Conservation (phyloP, 2,797 vertebrate genomes). For the Coilia nasus region DNA sequence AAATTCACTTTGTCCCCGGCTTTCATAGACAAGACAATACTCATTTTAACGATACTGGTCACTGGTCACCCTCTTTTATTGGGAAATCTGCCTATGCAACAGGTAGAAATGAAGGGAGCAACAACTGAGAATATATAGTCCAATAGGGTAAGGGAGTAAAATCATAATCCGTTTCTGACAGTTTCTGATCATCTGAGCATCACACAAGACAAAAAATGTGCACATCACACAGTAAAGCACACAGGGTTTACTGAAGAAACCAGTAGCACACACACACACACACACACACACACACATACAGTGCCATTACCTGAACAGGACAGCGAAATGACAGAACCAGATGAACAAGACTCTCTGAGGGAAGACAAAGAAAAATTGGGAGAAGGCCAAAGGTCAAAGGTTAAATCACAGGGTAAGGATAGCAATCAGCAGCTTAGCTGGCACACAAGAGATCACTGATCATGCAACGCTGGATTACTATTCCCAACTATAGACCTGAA, state of each 20-base stretch:
- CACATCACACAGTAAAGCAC: too few species aligned
- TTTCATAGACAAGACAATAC: too few species aligned
- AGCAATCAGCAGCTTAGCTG: background rate
- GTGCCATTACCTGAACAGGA: constrained; percentile 54
- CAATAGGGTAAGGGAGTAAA: too few species aligned
- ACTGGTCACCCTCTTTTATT: too few species aligned
- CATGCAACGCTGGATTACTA: background rate
- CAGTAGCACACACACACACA: constrained; percentile 13
- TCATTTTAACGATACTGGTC: too few species aligned
- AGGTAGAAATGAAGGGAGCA: too few species aligned
- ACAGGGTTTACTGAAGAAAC: background rate
- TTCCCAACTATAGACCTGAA: background rate
- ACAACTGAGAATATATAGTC: too few species aligned
- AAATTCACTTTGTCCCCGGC: too few species aligned
- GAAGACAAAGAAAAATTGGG: background rate
- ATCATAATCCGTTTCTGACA: too few species aligned
- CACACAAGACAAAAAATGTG: too few species aligned
- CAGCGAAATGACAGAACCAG: constrained; percentile 48
- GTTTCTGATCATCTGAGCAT: too few species aligned
- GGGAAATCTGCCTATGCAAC: too few species aligned
- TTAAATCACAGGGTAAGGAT: background rate
- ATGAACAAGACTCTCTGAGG: constrained; percentile 46
- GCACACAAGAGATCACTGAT: background rate
- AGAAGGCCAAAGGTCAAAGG: background rate
- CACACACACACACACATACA: background rate